Evolutionary conservation across 2,888 invertebrate genomes (phyloP).

Genomic region (Buathra laborator): DNA sequence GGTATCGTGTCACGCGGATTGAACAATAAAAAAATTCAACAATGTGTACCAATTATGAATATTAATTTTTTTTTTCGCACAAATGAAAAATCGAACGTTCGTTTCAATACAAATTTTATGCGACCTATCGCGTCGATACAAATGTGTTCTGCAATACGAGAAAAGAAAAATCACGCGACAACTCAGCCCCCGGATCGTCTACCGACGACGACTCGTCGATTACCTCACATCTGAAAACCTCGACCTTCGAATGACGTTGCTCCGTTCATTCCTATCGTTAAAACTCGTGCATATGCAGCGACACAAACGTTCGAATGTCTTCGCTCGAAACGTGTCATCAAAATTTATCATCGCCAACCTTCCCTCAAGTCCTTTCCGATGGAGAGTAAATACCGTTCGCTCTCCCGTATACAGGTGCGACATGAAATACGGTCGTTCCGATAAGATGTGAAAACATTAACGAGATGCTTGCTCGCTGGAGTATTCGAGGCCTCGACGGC

Average conservation of each 20-base stretch:
- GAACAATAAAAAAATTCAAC: conserved; percentile 43
- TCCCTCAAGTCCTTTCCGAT: conserved; percentile 23
- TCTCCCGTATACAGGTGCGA: conserved; percentile 46
- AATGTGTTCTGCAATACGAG: neutral
- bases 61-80: neutral
- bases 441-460: conserved; percentile 67
- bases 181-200: neutral
- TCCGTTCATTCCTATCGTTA: neutral
- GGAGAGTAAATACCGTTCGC: conserved; percentile 30
- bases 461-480: conserved; percentile 15
- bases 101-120: neutral
- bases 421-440: conserved; percentile 66
- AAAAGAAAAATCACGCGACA: neutral
- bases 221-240: conserved; percentile 3
- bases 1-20: conserved; percentile 29
- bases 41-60: conserved; percentile 1
- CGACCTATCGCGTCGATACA: neutral
- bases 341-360: conserved; percentile 38
- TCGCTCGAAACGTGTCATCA: conserved; percentile 1
- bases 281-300: neutral
- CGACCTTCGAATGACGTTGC: conserved; percentile 8
- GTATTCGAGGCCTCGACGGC: neutral
- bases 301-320: neutral
- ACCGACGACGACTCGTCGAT: neutral
- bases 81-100: neutral